Percentiles rank a stretch among this genome's conserved stretches.
These are phyloP conservation scores for Pterostichus niger DNA, from an alignment of 2,888 invertebrate genomes.

Conservation along the genomic window DNA sequence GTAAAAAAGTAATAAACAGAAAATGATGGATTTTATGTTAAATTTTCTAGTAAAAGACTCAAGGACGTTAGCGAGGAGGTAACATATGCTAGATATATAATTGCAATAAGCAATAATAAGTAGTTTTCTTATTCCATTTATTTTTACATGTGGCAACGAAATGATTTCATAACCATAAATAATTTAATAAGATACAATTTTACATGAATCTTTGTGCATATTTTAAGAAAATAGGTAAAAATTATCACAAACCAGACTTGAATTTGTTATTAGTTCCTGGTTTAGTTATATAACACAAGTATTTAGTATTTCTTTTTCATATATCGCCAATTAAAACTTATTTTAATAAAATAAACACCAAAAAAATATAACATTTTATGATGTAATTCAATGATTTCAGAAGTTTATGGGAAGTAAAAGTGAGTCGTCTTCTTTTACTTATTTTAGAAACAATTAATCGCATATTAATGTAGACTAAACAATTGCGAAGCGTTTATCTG, in stretches of 20 bases:
- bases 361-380: conserved; percentile 13
- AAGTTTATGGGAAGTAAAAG: conserved; percentile 24
- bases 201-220: not conserved
- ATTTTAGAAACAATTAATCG: conserved; percentile 31
- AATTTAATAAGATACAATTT: not conserved
- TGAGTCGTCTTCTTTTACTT: not conserved
- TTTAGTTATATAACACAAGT: conserved; percentile 17
- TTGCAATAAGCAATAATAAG: not conserved
- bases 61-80: not conserved
- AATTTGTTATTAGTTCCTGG: conserved; percentile 34
- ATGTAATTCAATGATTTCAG: conserved; percentile 41
- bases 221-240: not conserved
- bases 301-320: no score
- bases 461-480: conserved; percentile 5
- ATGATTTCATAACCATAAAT: not conserved
- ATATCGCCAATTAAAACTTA: conserved; percentile 6
- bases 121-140: conserved; percentile 11
- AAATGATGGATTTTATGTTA: not conserved
- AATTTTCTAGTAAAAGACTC: conserved; percentile 3
- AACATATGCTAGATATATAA: not conserved
- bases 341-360: conserved; percentile 1
- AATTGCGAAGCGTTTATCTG: conserved; percentile 6
- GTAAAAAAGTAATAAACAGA: not conserved
- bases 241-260: not conserved
- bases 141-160: conserved; percentile 1